Percentiles rank a stretch among this genome's conserved stretches.
phyloP scores from a whole-genome alignment of 2,113 vertebrate genomes.

The Chloebia gouldiae region DNA sequence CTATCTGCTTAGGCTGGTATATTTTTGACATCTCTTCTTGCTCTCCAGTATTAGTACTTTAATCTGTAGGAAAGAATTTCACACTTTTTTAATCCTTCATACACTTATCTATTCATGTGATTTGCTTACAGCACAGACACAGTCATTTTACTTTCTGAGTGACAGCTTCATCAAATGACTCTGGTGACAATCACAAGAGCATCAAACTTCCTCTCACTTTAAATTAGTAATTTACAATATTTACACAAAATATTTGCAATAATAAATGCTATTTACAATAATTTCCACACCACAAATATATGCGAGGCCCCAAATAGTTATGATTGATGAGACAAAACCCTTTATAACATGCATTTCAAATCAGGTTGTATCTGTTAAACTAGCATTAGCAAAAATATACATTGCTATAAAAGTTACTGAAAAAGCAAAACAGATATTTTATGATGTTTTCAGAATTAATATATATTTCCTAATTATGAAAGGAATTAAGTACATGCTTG shows the following conservation, averaged over 20 bases:
- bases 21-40: not conserved
- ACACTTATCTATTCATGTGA: not conserved
- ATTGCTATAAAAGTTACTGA: not conserved
- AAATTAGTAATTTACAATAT: not conserved
- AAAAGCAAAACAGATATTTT: not conserved
- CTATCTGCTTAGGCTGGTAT: not conserved
- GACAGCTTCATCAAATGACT: not conserved
- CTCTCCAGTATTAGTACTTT: not conserved
- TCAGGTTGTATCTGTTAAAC: not conserved
- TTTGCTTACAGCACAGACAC: not conserved
- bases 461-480: not conserved
- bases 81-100: not conserved
- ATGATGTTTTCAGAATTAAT: not conserved
- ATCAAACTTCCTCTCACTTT: not conserved
- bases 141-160: not conserved
- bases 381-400: not conserved
- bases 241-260: not conserved
- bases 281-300: not conserved
- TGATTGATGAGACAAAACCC: not conserved
- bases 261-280: not conserved
- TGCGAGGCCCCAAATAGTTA: not conserved
- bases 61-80: not conserved
- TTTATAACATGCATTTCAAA: rapidly evolving
- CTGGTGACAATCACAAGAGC: not conserved
- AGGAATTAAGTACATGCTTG: not conserved